Percentiles rank a stretch among this genome's conserved stretches.
These are phyloP conservation scores for Pandemis cinnamomeana DNA, from an alignment of 2,888 invertebrate species.

Conservation along the genomic window DNA sequence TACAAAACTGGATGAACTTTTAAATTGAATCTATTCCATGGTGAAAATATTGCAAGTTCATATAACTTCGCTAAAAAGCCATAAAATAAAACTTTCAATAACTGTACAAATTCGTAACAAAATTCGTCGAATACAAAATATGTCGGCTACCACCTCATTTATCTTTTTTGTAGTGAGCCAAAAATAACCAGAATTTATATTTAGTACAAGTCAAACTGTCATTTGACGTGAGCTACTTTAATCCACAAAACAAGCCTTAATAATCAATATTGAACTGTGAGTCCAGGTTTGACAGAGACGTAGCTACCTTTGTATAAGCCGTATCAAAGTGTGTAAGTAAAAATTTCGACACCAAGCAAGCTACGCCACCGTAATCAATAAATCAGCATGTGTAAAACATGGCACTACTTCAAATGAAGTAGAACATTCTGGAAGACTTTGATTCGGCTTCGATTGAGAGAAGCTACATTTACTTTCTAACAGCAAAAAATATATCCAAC, in stretches of 20 bases:
- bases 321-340: too few species aligned
- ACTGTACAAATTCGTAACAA: constrained; percentile 8
- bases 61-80: background rate
- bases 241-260: too few species aligned
- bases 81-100: background rate
- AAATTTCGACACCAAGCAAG: too few species aligned
- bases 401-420: constrained; percentile 51
- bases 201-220: background rate
- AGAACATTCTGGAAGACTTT: constrained; percentile 71
- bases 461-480: constrained; percentile 38
- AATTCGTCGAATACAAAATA: background rate
- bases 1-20: background rate
- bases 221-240: background rate
- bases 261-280: too few species aligned
- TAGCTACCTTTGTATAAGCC: too few species aligned
- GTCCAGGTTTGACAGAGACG: too few species aligned
- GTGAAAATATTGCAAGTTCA: background rate
- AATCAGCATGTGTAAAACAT: constrained; percentile 71
- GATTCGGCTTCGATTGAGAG: constrained; percentile 52
- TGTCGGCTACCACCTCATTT: background rate
- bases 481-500: background rate
- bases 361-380: constrained; percentile 46
- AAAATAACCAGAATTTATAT: background rate
- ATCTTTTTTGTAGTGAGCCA: background rate
- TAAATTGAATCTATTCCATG: background rate